A percentile compares a stretch with the other conserved stretches of the same genome.
Conservation (phyloP, 2,113 vertebrate genomes). For the Heterocephalus glaber region DNA sequence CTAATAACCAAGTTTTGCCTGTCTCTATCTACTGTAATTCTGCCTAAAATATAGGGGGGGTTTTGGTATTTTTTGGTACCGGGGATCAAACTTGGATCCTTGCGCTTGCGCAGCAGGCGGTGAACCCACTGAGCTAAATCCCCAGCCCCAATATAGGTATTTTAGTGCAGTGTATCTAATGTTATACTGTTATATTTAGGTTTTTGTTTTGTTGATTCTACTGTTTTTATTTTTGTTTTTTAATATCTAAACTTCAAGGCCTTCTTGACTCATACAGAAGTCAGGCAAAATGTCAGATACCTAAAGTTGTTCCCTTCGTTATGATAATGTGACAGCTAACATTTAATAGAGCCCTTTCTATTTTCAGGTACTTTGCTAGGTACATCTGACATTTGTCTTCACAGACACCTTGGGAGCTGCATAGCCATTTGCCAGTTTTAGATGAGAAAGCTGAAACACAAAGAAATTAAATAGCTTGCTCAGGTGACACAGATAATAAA, state of each 20-base stretch:
- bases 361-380: background rate
- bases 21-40: background rate
- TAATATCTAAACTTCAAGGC: background rate
- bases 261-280: slow-evolving; percentile 1
- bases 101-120: no score
- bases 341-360: background rate
- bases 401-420: background rate
- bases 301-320: background rate
- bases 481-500: background rate
- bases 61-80: no score
- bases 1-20: background rate
- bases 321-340: background rate
- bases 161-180: slow-evolving; percentile 5
- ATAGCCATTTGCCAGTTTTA: background rate
- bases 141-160: background rate
- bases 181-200: background rate
- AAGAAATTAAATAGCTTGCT: background rate
- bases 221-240: slow-evolving; percentile 45
- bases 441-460: background rate
- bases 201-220: slow-evolving; percentile 18
- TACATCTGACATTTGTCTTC: background rate
- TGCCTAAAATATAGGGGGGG: no score
- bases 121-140: no score
- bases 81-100: no score
- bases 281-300: background rate